Percentiles rank a stretch among this genome's conserved stretches.
These are phyloP conservation scores for Zaprionus ornatus DNA, from an alignment of 1,140 invertebrate species.

Conservation along the genomic window DNA sequence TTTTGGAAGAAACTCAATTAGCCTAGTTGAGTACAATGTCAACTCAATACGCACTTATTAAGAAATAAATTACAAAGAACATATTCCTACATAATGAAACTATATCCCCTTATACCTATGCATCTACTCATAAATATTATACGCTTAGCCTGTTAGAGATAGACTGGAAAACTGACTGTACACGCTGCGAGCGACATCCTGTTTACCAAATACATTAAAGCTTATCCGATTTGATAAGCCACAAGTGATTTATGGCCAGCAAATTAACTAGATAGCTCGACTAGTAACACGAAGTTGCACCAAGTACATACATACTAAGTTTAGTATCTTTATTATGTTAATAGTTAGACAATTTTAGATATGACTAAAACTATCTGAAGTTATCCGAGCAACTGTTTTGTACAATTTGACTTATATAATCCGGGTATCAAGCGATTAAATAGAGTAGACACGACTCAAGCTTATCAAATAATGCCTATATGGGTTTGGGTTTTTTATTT, in stretches of 20 bases:
- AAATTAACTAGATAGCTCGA: constrained; percentile 25
- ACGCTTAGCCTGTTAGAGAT: background rate
- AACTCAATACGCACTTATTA: background rate
- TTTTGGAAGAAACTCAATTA: background rate
- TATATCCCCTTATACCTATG: background rate
- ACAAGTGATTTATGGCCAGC: constrained; percentile 33
- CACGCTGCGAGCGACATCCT: constrained; percentile 30
- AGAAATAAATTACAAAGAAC: background rate
- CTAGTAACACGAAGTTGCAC: background rate
- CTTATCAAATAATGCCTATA: background rate
- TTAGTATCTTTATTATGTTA: background rate
- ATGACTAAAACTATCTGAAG: background rate
- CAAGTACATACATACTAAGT: background rate
- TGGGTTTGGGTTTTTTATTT: background rate
- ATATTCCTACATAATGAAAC: background rate
- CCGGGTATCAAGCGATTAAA: background rate
- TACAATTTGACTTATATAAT: background rate
- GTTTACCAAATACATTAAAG: constrained; percentile 14
- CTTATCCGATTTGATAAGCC: constrained; percentile 27
- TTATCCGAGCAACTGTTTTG: background rate
- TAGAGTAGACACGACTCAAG: background rate
- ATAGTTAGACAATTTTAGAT: background rate
- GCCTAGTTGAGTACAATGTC: background rate
- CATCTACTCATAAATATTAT: background rate
- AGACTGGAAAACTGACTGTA: background rate